These are phyloP conservation scores for Aratinga solstitialis DNA, from an alignment of 2,797 vertebrate species.

Conservation along the genomic window DNA sequence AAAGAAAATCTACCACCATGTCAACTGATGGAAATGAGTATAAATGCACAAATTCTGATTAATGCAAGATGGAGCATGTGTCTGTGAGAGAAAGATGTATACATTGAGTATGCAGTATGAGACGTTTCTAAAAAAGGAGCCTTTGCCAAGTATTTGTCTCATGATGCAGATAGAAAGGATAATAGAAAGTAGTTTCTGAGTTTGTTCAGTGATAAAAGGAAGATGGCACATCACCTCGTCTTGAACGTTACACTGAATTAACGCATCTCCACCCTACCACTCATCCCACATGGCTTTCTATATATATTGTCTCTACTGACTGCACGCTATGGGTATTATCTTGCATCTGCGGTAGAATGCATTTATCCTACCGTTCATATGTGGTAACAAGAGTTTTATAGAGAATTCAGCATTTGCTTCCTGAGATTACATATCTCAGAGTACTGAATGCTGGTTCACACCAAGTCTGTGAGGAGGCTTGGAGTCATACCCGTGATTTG, in stretches of 20 bases:
- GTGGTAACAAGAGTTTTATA: slow-evolving; percentile 68
- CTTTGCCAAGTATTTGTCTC: neutral
- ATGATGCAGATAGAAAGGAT: neutral
- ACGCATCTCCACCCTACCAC: neutral
- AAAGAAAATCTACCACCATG: neutral
- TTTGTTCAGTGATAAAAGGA: neutral
- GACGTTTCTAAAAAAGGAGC: neutral
- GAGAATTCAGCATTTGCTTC: slow-evolving; percentile 46
- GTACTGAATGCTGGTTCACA: slow-evolving; percentile 65
- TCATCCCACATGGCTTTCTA: neutral
- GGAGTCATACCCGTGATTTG: slow-evolving; percentile 66
- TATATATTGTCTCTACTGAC: neutral
- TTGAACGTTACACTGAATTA: neutral
- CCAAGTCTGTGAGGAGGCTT: slow-evolving; percentile 59
- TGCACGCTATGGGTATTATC: slow-evolving; percentile 67
- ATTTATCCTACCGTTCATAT: slow-evolving; percentile 65
- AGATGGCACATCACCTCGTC: neutral
- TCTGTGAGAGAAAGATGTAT: neutral
- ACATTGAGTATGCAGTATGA: neutral
- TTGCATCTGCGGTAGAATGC: slow-evolving; percentile 74
- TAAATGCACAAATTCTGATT: neutral
- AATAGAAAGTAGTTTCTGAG: neutral
- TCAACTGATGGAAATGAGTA: neutral
- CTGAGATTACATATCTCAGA: slow-evolving; percentile 65
- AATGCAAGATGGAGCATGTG: neutral